phyloP scores from a whole-genome alignment of 2,797 vertebrate species.

The Sebastes iracundus region DNA sequence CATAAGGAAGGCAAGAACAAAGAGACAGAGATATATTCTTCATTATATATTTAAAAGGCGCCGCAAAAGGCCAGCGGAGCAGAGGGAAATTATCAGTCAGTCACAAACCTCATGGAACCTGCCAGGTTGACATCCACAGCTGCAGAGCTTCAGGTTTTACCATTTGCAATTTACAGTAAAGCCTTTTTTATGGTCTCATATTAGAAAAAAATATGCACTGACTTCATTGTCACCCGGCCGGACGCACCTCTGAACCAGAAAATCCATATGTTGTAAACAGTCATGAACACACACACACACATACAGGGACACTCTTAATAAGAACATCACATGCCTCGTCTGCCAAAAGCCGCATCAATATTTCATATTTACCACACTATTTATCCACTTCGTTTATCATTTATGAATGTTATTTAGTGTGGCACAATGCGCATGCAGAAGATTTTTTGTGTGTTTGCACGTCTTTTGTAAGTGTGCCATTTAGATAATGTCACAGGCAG shows the following conservation, averaged over 20 bases:
- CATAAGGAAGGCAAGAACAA: conserved; percentile 19
- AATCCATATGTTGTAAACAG: conserved; percentile 10
- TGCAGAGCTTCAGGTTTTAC: conserved; percentile 25
- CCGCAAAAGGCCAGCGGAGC: conserved; percentile 14
- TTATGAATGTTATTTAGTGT: conserved; percentile 68
- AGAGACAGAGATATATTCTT: conserved; percentile 27
- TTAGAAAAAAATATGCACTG: neutral
- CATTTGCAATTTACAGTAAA: conserved; percentile 26
- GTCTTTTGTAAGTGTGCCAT: conserved; percentile 74
- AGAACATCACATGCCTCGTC: conserved; percentile 43
- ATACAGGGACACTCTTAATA: conserved; percentile 32
- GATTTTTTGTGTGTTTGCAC: conserved; percentile 34
- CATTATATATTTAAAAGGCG: conserved; percentile 55
- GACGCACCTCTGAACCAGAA: conserved; percentile 35
- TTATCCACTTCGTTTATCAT: conserved; percentile 75
- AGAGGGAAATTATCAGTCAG: conserved; percentile 41
- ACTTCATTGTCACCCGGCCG: conserved; percentile 1
- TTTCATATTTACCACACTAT: conserved; percentile 78
- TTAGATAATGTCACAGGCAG: conserved; percentile 76
- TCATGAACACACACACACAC: neutral
- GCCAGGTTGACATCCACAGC: conserved; percentile 12
- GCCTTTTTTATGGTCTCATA: conserved; percentile 22
- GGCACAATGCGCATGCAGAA: conserved; percentile 24
- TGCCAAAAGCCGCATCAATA: conserved; percentile 72
- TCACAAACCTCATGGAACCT: conserved; percentile 31